Percentiles rank a stretch among this genome's conserved stretches.
Evolutionary conservation across 2,888 invertebrate species (phyloP).

Genomic region (Pseudoips prasinana): DNA sequence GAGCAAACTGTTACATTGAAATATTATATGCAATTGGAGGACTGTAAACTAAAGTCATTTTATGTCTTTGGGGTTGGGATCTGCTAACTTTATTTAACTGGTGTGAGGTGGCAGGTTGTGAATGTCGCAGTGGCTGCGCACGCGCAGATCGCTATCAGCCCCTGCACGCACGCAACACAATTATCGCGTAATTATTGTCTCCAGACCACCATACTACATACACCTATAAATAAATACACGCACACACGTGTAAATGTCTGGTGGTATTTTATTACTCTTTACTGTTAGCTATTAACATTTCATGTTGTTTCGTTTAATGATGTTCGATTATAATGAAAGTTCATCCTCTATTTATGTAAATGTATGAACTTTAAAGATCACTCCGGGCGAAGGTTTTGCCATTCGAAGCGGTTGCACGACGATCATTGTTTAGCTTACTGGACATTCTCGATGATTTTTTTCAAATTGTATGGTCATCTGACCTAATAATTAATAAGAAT

Average conservation of each 20-base stretch:
- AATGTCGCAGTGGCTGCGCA: slow-evolving; percentile 2
- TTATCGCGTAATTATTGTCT: slow-evolving; percentile 22
- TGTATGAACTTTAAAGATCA: too few relatives aligned
- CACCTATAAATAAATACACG: not conserved
- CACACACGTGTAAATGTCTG: not conserved
- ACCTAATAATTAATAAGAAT: too few relatives aligned
- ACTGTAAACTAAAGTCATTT: not conserved
- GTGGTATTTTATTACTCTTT: not conserved
- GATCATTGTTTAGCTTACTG: too few relatives aligned
- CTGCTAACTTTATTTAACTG: slow-evolving; percentile 1
- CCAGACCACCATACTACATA: slow-evolving; percentile 2
- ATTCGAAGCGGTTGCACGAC: too few relatives aligned
- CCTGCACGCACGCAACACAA: slow-evolving; percentile 12
- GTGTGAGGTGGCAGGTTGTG: not conserved
- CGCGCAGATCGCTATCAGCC: slow-evolving; percentile 17
- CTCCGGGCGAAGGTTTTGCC: too few relatives aligned
- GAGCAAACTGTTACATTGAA: not conserved
- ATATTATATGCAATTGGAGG: not conserved
- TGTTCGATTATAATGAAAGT: not conserved
- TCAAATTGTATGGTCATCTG: too few relatives aligned
- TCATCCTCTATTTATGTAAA: not conserved
- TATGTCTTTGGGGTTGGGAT: not conserved
- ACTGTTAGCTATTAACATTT: slow-evolving; percentile 10
- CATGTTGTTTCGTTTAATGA: slow-evolving; percentile 1
- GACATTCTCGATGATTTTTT: too few relatives aligned